These are phyloP conservation scores for Menura novaehollandiae DNA, from an alignment of 2,113 vertebrate genomes.

Conservation along the genomic window DNA sequence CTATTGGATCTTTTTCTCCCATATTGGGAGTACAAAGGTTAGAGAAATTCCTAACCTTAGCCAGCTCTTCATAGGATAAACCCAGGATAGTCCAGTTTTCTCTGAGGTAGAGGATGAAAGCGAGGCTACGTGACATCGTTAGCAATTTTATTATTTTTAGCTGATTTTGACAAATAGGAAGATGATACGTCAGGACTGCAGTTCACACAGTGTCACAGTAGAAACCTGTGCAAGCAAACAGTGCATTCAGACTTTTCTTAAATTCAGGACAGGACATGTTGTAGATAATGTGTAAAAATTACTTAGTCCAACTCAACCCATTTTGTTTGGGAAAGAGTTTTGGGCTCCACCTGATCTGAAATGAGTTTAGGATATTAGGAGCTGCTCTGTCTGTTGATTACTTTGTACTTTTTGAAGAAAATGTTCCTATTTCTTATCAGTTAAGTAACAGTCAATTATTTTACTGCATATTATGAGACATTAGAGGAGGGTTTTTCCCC, in stretches of 20 bases:
- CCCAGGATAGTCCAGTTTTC: background rate
- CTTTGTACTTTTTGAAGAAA: background rate
- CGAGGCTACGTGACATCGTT: background rate
- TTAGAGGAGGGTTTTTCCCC: background rate
- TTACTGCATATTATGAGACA: no score
- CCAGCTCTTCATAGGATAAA: background rate
- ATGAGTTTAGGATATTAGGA: background rate
- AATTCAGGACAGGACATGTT: background rate
- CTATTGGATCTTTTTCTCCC: background rate
- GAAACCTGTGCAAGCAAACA: background rate
- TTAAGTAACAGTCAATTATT: no score
- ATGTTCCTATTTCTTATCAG: no score
- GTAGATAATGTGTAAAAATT: fast-evolving
- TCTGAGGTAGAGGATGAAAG: background rate
- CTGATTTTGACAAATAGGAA: background rate
- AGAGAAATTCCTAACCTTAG: background rate
- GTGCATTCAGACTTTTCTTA: background rate
- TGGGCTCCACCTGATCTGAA: background rate
- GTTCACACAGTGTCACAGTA: background rate
- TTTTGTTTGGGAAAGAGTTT: background rate
- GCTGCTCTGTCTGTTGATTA: background rate
- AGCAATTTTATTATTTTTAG: background rate
- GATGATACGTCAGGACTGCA: background rate
- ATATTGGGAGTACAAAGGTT: background rate
- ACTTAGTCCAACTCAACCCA: background rate